phyloP scores from a whole-genome alignment of 2,113 vertebrate genomes.

The Zapus hudsonius region DNA sequence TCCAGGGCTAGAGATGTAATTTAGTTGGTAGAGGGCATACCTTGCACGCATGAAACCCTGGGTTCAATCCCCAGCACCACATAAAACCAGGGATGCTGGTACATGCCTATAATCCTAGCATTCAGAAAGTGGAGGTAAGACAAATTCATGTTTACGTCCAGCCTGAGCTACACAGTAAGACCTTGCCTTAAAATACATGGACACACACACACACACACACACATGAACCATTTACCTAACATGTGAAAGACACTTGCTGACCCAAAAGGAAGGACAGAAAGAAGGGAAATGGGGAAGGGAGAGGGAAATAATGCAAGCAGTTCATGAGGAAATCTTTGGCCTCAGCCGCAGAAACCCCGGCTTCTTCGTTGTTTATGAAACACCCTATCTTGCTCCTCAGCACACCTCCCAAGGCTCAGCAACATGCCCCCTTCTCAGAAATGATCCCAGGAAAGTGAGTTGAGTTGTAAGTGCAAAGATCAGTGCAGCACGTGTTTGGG shows the following conservation, averaged over 20 bases:
- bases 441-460: slow-evolving; percentile 8
- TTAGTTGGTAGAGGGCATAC: neutral
- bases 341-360: neutral
- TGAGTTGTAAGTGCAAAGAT: neutral
- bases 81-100: neutral
- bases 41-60: neutral
- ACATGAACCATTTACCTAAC: neutral
- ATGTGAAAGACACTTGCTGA: neutral
- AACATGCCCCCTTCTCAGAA: neutral
- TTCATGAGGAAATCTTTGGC: neutral
- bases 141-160: neutral
- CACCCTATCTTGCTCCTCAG: neutral
- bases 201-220: neutral
- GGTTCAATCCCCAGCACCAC: neutral
- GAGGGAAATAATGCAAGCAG: neutral
- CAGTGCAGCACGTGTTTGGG: neutral
- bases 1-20: neutral
- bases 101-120: neutral
- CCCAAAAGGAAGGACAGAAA: neutral
- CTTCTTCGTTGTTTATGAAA: neutral
- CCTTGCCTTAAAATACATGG: neutral
- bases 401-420: neutral
- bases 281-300: neutral
- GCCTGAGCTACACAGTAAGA: neutral
- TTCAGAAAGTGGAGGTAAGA: neutral